Percentiles rank a stretch among this genome's conserved stretches.
Conservation (phyloP, 2,797 vertebrate species). For the Hippoglossus hippoglossus region DNA sequence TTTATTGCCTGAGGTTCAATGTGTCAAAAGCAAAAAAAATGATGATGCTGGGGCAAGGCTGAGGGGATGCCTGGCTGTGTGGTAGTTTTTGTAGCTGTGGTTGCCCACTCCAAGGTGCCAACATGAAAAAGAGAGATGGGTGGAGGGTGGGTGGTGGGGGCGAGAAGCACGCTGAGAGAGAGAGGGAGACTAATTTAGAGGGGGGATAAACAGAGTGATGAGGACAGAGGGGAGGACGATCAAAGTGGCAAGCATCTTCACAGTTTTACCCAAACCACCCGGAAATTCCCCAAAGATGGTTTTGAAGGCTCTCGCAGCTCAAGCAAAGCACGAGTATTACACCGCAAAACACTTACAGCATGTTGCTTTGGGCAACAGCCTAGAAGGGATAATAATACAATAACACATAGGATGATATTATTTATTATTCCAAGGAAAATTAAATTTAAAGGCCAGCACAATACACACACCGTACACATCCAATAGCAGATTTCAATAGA, state of each 20-base stretch:
- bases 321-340: slow-evolving; percentile 25
- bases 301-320: slow-evolving; percentile 9
- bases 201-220: slow-evolving; percentile 55
- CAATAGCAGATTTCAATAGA: slow-evolving; percentile 20
- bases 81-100: slow-evolving; percentile 37
- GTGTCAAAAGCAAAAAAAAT: slow-evolving; percentile 64
- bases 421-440: slow-evolving; percentile 41
- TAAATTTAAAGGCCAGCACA: slow-evolving; percentile 18
- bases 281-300: slow-evolving; percentile 32
- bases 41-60: slow-evolving; percentile 46
- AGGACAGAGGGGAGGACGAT: slow-evolving; percentile 43
- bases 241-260: slow-evolving; percentile 41
- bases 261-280: slow-evolving; percentile 41
- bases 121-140: slow-evolving; percentile 41
- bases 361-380: slow-evolving; percentile 34
- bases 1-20: slow-evolving; percentile 58
- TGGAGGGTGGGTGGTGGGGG: background rate
- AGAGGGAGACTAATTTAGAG: slow-evolving; percentile 42
- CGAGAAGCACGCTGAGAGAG: background rate
- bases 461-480: background rate
- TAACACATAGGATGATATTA: slow-evolving; percentile 18
- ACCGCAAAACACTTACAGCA: slow-evolving; percentile 1
- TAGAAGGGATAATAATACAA: slow-evolving; percentile 20
- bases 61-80: slow-evolving; percentile 30
- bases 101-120: slow-evolving; percentile 45